phyloP scores from a whole-genome alignment of 2,113 vertebrate species.

The Antidorcas marsupialis region DNA sequence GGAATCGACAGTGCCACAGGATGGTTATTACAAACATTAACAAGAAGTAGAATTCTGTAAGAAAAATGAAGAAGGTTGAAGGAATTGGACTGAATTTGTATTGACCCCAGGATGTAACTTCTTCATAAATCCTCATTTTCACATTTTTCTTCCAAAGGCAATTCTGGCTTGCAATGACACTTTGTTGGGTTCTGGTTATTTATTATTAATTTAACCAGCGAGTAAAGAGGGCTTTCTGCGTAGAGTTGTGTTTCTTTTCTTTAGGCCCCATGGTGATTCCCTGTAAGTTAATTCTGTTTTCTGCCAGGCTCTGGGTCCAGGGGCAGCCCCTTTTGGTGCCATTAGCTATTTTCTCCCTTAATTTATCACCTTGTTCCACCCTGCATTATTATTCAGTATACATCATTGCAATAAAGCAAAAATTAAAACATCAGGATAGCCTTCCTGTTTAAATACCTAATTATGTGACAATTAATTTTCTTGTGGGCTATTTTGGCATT shows the following conservation, averaged over 20 bases:
- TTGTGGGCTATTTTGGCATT: neutral
- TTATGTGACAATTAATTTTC: neutral
- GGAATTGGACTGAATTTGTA: neutral
- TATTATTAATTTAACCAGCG: neutral
- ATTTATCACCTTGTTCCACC: neutral
- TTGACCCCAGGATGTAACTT: neutral
- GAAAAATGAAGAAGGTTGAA: neutral
- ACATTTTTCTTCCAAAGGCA: slow-evolving; percentile 20
- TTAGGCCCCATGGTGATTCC: neutral
- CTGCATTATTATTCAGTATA: neutral
- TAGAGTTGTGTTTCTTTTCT: neutral
- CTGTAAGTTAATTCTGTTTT: neutral
- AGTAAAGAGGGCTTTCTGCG: neutral
- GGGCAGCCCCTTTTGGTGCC: neutral
- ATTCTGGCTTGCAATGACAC: neutral
- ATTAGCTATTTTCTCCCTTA: neutral
- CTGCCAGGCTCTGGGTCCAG: neutral
- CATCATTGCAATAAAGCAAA: neutral
- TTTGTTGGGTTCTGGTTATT: neutral
- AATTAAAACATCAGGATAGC: slow-evolving; percentile 10
- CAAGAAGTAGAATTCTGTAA: neutral
- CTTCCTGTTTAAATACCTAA: neutral
- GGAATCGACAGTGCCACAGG: neutral
- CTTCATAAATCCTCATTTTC: neutral
- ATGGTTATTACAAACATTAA: neutral